Percentiles rank a stretch among this genome's conserved stretches.
phyloP scores from a whole-genome alignment of 2,113 vertebrate species.

The Zosterops hypoxanthus region DNA sequence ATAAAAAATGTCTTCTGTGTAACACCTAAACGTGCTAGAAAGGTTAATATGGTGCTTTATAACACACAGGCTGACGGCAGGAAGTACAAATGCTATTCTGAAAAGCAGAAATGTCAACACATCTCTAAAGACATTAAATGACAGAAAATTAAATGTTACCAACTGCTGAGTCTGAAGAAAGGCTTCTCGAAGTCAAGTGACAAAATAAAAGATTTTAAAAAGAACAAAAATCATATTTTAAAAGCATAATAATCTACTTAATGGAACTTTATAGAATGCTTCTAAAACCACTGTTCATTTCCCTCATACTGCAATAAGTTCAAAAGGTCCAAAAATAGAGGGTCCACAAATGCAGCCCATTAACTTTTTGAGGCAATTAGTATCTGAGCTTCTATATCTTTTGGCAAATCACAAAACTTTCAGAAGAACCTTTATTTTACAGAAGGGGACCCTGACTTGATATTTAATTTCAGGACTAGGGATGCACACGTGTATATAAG shows the following conservation, averaged over 20 bases:
- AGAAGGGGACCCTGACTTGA: background rate
- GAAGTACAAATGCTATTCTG: constrained; percentile 55
- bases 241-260: constrained; percentile 8
- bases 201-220: background rate
- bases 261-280: background rate
- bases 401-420: background rate
- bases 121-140: constrained; percentile 72
- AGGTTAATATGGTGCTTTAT: constrained; percentile 73
- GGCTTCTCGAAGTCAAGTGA: constrained; percentile 38
- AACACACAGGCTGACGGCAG: constrained; percentile 48
- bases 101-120: constrained; percentile 74
- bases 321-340: background rate
- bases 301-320: background rate
- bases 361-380: background rate
- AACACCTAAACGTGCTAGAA: constrained; percentile 52
- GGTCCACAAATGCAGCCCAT: fast-evolving
- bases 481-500: no score
- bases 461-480: background rate
- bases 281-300: background rate
- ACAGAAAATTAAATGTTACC: constrained; percentile 76
- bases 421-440: background rate
- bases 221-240: background rate
- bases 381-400: background rate
- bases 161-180: constrained; percentile 58
- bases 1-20: constrained; percentile 44